phyloP scores from a whole-genome alignment of 2,888 invertebrate species.

The Tetropium fuscum region DNA sequence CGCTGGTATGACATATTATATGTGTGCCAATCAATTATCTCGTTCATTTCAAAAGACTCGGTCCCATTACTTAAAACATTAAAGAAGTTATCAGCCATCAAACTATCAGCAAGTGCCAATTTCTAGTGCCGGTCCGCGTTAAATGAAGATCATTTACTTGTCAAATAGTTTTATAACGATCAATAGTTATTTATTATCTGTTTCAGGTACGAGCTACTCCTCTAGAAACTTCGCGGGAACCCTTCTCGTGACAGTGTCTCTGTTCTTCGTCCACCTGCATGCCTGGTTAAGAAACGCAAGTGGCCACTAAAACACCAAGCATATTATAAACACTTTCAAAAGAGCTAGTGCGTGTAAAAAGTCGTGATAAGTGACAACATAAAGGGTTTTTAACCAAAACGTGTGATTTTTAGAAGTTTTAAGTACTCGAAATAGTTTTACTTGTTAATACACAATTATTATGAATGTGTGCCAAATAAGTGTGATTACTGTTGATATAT shows the following conservation, averaged over 20 bases:
- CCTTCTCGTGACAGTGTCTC: slow-evolving; percentile 28
- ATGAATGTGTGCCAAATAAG: slow-evolving; percentile 34
- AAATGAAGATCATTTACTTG: too few relatives aligned
- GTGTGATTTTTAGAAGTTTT: slow-evolving; percentile 34
- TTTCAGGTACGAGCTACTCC: slow-evolving; percentile 37
- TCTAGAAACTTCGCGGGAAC: slow-evolving; percentile 22
- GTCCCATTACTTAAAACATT: too few relatives aligned
- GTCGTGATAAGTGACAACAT: slow-evolving; percentile 42
- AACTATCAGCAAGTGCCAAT: too few relatives aligned
- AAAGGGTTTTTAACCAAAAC: slow-evolving; percentile 26
- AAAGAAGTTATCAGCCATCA: too few relatives aligned
- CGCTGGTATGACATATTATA: too few relatives aligned
- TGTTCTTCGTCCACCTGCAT: slow-evolving; percentile 41
- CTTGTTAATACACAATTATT: slow-evolving; percentile 18
- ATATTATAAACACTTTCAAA: slow-evolving; percentile 27
- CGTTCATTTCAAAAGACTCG: too few relatives aligned
- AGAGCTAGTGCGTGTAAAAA: slow-evolving; percentile 46
- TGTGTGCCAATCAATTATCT: too few relatives aligned
- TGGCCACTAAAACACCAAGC: slow-evolving; percentile 19
- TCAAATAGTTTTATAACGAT: neutral
- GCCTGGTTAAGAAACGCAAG: slow-evolving; percentile 42
- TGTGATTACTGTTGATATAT: slow-evolving; percentile 43
- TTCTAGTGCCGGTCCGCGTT: too few relatives aligned
- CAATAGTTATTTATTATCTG: neutral
- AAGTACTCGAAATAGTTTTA: slow-evolving; percentile 11